A percentile compares a stretch with the other conserved stretches of the same genome.
phyloP scores from a whole-genome alignment of 1,140 invertebrate species.

The Ceratina japonica region DNA sequence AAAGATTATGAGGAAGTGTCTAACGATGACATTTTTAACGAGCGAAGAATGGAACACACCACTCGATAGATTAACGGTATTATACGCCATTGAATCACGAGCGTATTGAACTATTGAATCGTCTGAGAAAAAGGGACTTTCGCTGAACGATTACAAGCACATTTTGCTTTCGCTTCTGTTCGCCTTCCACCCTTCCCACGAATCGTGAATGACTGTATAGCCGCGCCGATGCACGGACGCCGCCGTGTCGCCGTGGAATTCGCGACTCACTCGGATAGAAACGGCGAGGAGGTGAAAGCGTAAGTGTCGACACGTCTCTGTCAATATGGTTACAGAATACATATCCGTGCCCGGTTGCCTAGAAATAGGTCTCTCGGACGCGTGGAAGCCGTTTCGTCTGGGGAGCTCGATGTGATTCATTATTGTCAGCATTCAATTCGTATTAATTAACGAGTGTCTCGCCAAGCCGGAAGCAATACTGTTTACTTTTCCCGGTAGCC shows the following conservation, averaged over 20 bases:
- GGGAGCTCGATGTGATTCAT: constrained; percentile 4
- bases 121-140: neutral
- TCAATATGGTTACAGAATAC: neutral
- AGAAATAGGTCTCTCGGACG: neutral
- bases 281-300: constrained; percentile 48
- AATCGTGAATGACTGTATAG: neutral
- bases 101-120: no score
- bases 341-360: neutral
- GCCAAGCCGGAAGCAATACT: constrained; percentile 35
- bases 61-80: neutral
- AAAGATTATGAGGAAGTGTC: no score
- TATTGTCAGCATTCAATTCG: constrained; percentile 31
- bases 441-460: constrained; percentile 46
- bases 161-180: constrained; percentile 20
- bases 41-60: no score
- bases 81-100: neutral
- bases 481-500: constrained; percentile 17
- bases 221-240: neutral
- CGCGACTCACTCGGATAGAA: constrained; percentile 32
- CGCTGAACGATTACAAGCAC: neutral
- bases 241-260: constrained; percentile 44
- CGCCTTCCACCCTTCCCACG: neutral
- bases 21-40: no score
- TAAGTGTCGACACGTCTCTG: constrained; percentile 11
- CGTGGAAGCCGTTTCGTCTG: no score